A percentile compares a stretch with the other conserved stretches of the same genome.
Conservation (phyloP, 1,140 invertebrate genomes). For the Drosophila sturtevanti region DNA sequence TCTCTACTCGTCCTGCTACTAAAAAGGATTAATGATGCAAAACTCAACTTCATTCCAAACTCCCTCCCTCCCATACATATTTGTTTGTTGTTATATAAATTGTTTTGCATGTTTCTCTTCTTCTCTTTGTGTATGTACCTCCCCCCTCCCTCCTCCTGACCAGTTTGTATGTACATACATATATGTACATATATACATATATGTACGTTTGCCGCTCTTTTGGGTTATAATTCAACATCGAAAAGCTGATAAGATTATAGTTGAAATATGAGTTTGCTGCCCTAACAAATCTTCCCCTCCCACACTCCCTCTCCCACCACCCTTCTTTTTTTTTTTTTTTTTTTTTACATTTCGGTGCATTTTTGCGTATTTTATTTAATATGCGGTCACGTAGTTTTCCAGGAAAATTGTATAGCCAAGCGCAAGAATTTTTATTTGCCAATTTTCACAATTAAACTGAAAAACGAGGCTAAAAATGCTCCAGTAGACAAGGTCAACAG, state of each 20-base stretch:
- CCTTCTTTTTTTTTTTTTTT: slow-evolving; percentile 14
- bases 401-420: background rate
- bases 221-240: slow-evolving; percentile 65
- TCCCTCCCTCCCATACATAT: background rate
- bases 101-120: slow-evolving; percentile 37
- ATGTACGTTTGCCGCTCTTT: slow-evolving; percentile 5
- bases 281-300: background rate
- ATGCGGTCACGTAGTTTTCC: slow-evolving; percentile 1
- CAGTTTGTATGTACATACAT: background rate
- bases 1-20: slow-evolving; percentile 29
- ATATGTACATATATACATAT: background rate
- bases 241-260: slow-evolving; percentile 73
- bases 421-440: background rate
- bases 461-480: background rate
- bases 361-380: slow-evolving; percentile 4
- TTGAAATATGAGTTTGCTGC: slow-evolving; percentile 65
- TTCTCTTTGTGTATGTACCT: background rate
- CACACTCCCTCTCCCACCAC: too few species aligned
- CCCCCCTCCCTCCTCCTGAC: background rate
- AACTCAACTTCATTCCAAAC: background rate
- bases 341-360: slow-evolving; percentile 17
- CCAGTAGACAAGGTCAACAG: background rate
- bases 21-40: slow-evolving; percentile 53
- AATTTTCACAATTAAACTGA: background rate
- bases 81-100: slow-evolving; percentile 43